Base-by-base conservation (phyloP, 2,113 vertebrate genomes). In the Onychostruthus taczanowskii region DNA sequence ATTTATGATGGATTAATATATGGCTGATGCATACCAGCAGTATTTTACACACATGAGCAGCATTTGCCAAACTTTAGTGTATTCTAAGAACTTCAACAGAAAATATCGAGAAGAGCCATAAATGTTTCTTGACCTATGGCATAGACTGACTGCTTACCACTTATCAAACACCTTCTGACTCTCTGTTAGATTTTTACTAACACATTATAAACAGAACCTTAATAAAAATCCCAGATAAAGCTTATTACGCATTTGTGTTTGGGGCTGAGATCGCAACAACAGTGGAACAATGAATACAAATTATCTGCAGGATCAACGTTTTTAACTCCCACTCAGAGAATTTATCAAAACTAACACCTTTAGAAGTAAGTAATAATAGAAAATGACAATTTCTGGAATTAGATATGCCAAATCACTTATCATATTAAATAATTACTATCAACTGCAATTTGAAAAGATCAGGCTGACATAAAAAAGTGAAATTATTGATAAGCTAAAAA, bases 401-500 rank as follows among this genome's bases (percentile, higher is more conserved):
- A 84, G 63, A 88, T 41, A 66, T 83, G 66, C 39, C 55, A 67
- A 87, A 90, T 88, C 30, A 49, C 70, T 94, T 91, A 89, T 89
- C 66, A 69, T 63, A 67, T 84, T 77, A 49, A 92, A 35, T 64
- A 73, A 96, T 68, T 89, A 56, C 49, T 47, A 76, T 89, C 88
- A 80, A 67, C 33, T 61, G 69, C 67, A 75, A 87, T 94, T 95
- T 95, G 47, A 67, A 87, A 87, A 73, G 39, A 93, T 72, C 70
- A 81, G 46, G 35, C 37, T 85, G 44, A 83, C 66, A 63, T 64
- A 50, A 80, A 75, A 58, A 89, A 80, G 43, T 56, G 35, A 77
- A 96, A 97, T 89, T 89, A 92, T 80, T 81, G 92, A 89, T 87
- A 85, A 87, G 31, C 16, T 91, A 91, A 92, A 17, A 59, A 87